Conservation (phyloP, 2,888 invertebrate genomes). For the Spodoptera littoralis region DNA sequence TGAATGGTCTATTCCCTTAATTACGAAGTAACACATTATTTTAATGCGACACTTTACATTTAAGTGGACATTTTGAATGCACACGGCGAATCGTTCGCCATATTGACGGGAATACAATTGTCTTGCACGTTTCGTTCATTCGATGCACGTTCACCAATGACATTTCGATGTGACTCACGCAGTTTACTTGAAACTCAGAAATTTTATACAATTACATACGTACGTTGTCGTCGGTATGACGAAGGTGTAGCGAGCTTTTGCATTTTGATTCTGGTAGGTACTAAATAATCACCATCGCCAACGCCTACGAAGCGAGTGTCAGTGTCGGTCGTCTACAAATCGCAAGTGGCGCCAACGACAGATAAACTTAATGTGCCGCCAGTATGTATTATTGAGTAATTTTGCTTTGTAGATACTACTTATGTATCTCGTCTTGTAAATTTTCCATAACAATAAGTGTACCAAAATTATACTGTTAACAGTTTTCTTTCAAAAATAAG, state of each 20-base stretch:
- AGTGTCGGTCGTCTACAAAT: slow-evolving; percentile 10
- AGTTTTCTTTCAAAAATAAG: too few relatives aligned
- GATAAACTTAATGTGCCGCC: not conserved
- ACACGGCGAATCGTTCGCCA: slow-evolving; percentile 21
- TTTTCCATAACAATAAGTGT: too few relatives aligned
- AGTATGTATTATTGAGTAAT: too few relatives aligned
- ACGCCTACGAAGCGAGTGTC: slow-evolving; percentile 32
- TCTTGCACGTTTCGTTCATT: slow-evolving; percentile 46
- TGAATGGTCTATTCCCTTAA: slow-evolving; percentile 17
- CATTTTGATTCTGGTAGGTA: slow-evolving; percentile 50
- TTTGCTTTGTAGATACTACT: too few relatives aligned
- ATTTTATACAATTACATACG: slow-evolving; percentile 45
- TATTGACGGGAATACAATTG: slow-evolving; percentile 26
- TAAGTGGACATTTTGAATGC: slow-evolving; percentile 41
- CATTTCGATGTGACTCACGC: slow-evolving; percentile 61
- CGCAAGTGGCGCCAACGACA: not conserved
- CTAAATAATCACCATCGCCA: slow-evolving; percentile 44
- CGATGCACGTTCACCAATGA: slow-evolving; percentile 59
- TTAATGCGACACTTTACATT: slow-evolving; percentile 21
- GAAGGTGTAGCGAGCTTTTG: slow-evolving; percentile 36
- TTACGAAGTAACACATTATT: slow-evolving; percentile 20
- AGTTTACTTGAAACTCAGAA: slow-evolving; percentile 64
- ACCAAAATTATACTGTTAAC: too few relatives aligned
- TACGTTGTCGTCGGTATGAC: slow-evolving; percentile 35
- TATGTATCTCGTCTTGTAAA: too few relatives aligned